phyloP scores from a whole-genome alignment of 2,113 vertebrate species.

The Calyptommatus sinebrachiatus region DNA sequence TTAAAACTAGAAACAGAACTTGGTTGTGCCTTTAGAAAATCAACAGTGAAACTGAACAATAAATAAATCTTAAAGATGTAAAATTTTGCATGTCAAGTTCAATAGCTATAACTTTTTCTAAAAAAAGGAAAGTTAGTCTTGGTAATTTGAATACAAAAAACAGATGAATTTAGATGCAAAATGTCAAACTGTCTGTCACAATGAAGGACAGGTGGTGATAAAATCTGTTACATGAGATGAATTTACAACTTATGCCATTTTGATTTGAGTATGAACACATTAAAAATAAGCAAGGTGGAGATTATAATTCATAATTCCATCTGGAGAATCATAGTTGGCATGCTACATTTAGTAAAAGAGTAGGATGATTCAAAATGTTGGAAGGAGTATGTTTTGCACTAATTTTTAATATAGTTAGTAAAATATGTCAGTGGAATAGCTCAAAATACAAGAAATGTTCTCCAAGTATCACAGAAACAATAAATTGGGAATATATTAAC shows the following conservation, averaged over 20 bases:
- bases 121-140: not conserved
- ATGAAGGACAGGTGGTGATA: not conserved
- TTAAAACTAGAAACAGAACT: not conserved
- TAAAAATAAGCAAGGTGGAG: not conserved
- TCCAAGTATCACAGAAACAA: not conserved
- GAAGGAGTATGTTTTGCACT: not conserved
- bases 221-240: slow-evolving; percentile 16
- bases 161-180: slow-evolving; percentile 19
- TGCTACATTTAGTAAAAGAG: slow-evolving; percentile 2
- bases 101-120: slow-evolving; percentile 7
- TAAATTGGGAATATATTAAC: not conserved
- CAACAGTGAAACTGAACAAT: not conserved
- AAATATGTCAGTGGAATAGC: slow-evolving; percentile 1
- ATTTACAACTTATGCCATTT: not conserved
- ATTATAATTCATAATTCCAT: not conserved
- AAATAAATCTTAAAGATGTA: not conserved
- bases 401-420: not conserved
- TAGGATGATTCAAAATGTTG: not conserved
- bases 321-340: not conserved
- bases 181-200: not conserved
- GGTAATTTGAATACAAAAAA: slow-evolving; percentile 3
- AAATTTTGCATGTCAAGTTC: not conserved
- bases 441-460: slow-evolving; percentile 14
- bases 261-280: slow-evolving; percentile 9
- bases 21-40: not conserved